phyloP scores from a whole-genome alignment of 2,888 invertebrate species.

The Pandemis corylana region DNA sequence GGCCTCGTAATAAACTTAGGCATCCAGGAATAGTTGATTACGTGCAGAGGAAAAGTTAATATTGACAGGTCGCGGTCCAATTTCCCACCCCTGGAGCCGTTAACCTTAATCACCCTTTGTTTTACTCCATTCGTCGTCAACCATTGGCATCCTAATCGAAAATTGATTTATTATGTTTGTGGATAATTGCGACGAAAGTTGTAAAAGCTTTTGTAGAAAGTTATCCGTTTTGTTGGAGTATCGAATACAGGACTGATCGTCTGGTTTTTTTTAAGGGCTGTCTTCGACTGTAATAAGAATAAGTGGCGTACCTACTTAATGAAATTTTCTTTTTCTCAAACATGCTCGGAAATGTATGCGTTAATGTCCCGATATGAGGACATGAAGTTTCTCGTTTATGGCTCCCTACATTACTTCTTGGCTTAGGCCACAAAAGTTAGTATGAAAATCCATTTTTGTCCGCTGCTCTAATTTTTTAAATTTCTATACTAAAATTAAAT shows the following conservation, averaged over 20 bases:
- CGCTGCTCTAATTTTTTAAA: too few relatives aligned
- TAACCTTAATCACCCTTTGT: conserved; percentile 56
- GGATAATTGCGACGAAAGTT: conserved; percentile 41
- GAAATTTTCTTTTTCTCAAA: too few relatives aligned
- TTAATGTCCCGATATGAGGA: too few relatives aligned
- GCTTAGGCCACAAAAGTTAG: too few relatives aligned
- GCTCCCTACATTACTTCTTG: too few relatives aligned
- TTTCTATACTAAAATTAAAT: too few relatives aligned
- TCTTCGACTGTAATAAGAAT: too few relatives aligned
- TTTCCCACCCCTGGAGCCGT: conserved; percentile 50
- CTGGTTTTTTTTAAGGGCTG: too few relatives aligned
- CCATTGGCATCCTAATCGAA: conserved; percentile 54
- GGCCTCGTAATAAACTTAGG: neutral
- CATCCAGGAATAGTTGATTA: conserved; percentile 12
- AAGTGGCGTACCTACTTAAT: too few relatives aligned
- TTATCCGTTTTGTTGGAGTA: neutral
- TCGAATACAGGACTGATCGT: neutral
- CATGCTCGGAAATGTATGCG: too few relatives aligned
- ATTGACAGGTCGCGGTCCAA: conserved; percentile 58
- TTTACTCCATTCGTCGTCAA: conserved; percentile 49
- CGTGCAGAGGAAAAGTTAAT: conserved; percentile 44
- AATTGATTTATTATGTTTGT: conserved; percentile 51
- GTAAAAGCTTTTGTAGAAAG: conserved; percentile 44
- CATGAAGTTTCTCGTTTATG: too few relatives aligned
- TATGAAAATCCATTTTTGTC: too few relatives aligned